Evolutionary conservation across 2,888 invertebrate species (phyloP).

Genomic region (Drosophila vallismaia): DNA sequence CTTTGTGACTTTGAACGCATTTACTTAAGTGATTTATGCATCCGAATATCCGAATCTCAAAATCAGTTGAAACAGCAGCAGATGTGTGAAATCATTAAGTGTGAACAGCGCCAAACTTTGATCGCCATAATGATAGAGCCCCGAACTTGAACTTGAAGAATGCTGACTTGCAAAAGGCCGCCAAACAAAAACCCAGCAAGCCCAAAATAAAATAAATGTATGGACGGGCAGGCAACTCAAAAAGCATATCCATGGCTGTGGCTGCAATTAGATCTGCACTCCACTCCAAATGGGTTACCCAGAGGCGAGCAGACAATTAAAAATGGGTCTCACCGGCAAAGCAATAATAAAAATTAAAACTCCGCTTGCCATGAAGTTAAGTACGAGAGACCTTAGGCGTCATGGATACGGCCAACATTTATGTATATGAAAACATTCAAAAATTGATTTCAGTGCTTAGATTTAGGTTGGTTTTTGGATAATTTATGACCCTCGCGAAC

Average conservation of each 20-base stretch:
- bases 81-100: constrained; percentile 65
- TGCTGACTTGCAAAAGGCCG: constrained; percentile 46
- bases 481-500: constrained; percentile 30
- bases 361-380: constrained; percentile 71
- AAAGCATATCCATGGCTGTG: constrained; percentile 48
- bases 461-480: background rate
- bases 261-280: constrained; percentile 66
- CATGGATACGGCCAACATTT: constrained; percentile 25
- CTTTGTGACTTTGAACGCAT: constrained; percentile 71
- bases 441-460: background rate
- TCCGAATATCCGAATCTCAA: constrained; percentile 28
- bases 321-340: constrained; percentile 53
- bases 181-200: constrained; percentile 26
- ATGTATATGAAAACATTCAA: background rate
- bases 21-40: constrained; percentile 59
- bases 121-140: constrained; percentile 61
- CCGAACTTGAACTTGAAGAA: constrained; percentile 76
- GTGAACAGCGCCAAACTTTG: constrained; percentile 70
- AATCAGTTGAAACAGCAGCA: constrained; percentile 21
- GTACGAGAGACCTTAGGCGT: constrained; percentile 56
- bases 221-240: constrained; percentile 16
- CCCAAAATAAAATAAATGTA: constrained; percentile 18
- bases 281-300: constrained; percentile 44
- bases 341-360: constrained; percentile 54
- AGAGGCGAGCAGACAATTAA: constrained; percentile 59